Conservation (phyloP, 2,113 vertebrate species). For the Glaucomys volans region DNA sequence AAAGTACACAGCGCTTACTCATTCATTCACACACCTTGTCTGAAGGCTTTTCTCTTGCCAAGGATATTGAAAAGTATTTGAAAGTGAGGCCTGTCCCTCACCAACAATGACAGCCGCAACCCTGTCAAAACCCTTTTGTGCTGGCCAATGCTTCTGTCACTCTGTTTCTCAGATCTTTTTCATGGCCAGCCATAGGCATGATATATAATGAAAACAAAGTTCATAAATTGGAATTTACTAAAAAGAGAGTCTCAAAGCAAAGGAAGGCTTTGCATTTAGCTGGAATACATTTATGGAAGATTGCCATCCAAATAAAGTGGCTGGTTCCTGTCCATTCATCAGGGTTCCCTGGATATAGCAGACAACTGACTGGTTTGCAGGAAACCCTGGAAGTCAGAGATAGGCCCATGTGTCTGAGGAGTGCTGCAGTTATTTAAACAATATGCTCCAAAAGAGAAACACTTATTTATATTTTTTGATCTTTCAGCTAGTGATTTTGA, state of each 20-base stretch:
- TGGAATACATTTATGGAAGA: conserved; percentile 80
- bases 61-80: not conserved
- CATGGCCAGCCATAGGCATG: conserved; percentile 71
- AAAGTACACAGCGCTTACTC: not conserved
- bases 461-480: conserved; percentile 83
- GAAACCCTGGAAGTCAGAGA: conserved; percentile 81
- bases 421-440: conserved; percentile 84
- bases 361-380: conserved; percentile 78
- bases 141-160: conserved; percentile 1
- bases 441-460: conserved; percentile 80
- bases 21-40: not conserved
- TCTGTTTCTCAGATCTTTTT: conserved; percentile 78
- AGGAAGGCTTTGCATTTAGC: conserved; percentile 67
- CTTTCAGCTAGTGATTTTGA: conserved; percentile 84
- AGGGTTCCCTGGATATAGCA: conserved; percentile 73
- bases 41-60: conserved; percentile 23
- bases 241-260: conserved; percentile 75
- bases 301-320: conserved; percentile 74
- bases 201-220: conserved; percentile 77
- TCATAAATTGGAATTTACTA: conserved; percentile 83
- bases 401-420: conserved; percentile 70
- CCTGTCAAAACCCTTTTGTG: not conserved
- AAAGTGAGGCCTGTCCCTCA: not conserved
- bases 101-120: not conserved
- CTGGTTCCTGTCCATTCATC: conserved; percentile 80